Evolutionary conservation across 2,113 vertebrate species (phyloP).

Genomic region (Zosterops borbonicus): DNA sequence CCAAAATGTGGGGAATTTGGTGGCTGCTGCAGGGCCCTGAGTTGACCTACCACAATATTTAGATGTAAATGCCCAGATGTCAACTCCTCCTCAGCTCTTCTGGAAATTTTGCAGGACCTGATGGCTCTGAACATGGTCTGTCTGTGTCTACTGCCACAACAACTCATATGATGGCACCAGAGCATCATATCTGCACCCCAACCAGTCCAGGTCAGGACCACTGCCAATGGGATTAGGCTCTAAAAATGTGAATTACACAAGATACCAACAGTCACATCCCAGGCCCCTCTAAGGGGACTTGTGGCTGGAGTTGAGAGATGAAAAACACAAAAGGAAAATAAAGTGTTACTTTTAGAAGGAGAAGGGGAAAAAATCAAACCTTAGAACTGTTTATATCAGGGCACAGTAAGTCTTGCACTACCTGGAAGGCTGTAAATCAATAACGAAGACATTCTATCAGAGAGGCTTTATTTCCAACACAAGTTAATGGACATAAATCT

Average conservation of each 20-base stretch:
- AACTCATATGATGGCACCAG: background rate
- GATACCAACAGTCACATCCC: background rate
- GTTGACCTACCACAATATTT: background rate
- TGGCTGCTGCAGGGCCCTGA: background rate
- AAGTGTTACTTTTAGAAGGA: background rate
- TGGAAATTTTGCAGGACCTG: background rate
- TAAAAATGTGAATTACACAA: background rate
- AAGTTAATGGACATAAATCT: slow-evolving; percentile 28
- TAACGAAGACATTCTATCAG: background rate
- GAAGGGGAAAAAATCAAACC: background rate
- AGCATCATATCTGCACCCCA: background rate
- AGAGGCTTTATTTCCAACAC: slow-evolving; percentile 15
- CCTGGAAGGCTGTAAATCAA: slow-evolving; percentile 28
- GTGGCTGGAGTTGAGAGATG: background rate
- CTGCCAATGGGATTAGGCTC: background rate
- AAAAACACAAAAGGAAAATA: background rate
- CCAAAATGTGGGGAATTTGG: background rate
- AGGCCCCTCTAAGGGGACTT: background rate
- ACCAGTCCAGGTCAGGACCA: background rate
- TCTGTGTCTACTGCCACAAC: background rate
- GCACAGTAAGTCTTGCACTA: background rate
- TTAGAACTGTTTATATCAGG: background rate
- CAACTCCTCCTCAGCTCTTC: background rate
- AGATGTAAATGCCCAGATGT: background rate
- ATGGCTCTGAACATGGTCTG: background rate